phyloP scores from a whole-genome alignment of 2,888 invertebrate genomes.

The Geotrupes spiniger region DNA sequence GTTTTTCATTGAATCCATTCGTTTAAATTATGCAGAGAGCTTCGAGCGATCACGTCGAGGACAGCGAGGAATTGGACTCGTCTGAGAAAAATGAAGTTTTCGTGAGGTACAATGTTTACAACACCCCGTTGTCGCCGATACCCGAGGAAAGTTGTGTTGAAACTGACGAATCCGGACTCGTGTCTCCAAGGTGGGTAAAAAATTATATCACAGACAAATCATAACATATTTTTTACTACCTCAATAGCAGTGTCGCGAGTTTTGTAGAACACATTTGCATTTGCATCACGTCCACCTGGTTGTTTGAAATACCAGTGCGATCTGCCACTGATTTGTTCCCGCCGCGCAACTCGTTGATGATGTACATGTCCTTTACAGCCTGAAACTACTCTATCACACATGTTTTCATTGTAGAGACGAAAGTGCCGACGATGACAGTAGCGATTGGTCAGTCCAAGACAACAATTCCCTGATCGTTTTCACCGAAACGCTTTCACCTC shows the following conservation, averaged over 20 bases:
- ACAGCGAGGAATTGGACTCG: conserved; percentile 45
- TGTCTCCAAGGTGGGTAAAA: conserved; percentile 18
- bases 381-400: not conserved
- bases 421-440: conserved; percentile 38
- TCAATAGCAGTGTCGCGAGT: too few species aligned
- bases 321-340: too few species aligned
- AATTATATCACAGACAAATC: too few species aligned
- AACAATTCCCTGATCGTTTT: conserved; percentile 18
- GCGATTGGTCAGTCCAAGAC: conserved; percentile 50
- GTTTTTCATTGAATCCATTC: not conserved
- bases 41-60: conserved; percentile 41
- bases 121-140: conserved; percentile 60
- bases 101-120: conserved; percentile 56
- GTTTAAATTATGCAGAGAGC: conserved; percentile 33
- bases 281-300: too few species aligned
- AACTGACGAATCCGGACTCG: conserved; percentile 14
- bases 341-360: too few species aligned
- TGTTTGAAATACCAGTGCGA: too few species aligned
- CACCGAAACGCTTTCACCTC: conserved; percentile 49
- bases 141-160: conserved; percentile 54
- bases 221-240: too few species aligned
- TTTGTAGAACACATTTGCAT: too few species aligned
- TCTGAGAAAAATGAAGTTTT: conserved; percentile 47
- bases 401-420: conserved; percentile 17
- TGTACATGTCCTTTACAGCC: too few species aligned